Evolutionary conservation across 2,888 invertebrate genomes (phyloP).

Genomic region (Drosophila percnosoma): DNA sequence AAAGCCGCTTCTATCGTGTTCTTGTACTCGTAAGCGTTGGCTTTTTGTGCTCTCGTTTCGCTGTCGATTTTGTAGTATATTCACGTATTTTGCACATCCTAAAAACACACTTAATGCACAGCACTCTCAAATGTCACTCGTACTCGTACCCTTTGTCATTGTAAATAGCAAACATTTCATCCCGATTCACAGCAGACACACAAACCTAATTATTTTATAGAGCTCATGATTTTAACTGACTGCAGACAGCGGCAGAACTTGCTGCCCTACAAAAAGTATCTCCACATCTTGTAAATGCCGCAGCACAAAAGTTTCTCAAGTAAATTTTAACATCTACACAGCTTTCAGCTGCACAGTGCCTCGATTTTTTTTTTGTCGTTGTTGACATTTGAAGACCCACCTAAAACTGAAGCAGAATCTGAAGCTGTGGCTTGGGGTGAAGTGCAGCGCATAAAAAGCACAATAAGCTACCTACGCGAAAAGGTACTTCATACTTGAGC

Average conservation of each 20-base stretch:
- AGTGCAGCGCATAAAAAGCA: slow-evolving; percentile 78
- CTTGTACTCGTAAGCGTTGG: slow-evolving; percentile 38
- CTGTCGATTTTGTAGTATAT: slow-evolving; percentile 31
- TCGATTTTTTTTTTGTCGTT: background rate
- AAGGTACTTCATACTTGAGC: slow-evolving; percentile 53
- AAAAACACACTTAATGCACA: slow-evolving; percentile 55
- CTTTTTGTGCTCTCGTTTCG: slow-evolving; percentile 34
- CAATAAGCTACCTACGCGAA: slow-evolving; percentile 74
- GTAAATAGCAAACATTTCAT: slow-evolving; percentile 67
- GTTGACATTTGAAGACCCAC: slow-evolving; percentile 60
- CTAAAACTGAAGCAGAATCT: slow-evolving; percentile 9
- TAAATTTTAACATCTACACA: slow-evolving; percentile 64
- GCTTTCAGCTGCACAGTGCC: slow-evolving; percentile 48
- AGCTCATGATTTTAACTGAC: slow-evolving; percentile 50
- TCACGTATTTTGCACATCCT: slow-evolving; percentile 60
- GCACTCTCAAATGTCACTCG: slow-evolving; percentile 36
- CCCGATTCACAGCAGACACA: slow-evolving; percentile 24
- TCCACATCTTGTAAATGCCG: slow-evolving; percentile 47
- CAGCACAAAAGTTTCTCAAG: slow-evolving; percentile 35
- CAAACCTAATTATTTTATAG: slow-evolving; percentile 74
- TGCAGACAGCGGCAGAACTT: slow-evolving; percentile 16
- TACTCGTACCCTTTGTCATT: slow-evolving; percentile 42
- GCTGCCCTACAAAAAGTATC: slow-evolving; percentile 18
- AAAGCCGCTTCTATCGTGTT: slow-evolving; percentile 50
- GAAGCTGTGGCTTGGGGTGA: slow-evolving; percentile 24